Percentiles rank a stretch among this genome's conserved stretches.
Conservation (phyloP, 2,113 vertebrate genomes). For the Hydropotes inermis region DNA sequence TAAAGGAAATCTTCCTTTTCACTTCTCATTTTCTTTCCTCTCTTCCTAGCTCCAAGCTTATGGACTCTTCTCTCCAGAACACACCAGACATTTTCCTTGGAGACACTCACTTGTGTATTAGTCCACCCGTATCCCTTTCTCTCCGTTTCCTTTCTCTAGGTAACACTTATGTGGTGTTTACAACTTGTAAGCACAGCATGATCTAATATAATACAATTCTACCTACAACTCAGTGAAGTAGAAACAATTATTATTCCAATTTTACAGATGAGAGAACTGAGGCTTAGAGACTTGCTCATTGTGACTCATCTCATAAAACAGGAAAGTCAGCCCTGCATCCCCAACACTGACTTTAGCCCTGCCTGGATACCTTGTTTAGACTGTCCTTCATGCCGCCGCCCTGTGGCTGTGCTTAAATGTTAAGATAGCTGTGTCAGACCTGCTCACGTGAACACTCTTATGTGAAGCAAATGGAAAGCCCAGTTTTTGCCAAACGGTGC, state of each 20-base stretch:
- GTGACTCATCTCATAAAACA: not conserved
- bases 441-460: not conserved
- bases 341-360: not conserved
- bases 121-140: not conserved
- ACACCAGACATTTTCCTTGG: not conserved
- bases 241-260: not conserved
- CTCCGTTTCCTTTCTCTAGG: not conserved
- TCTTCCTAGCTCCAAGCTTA: not conserved
- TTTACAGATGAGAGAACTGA: not conserved
- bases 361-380: not conserved
- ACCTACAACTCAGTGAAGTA: not conserved
- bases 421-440: not conserved
- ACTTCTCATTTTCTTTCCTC: not conserved
- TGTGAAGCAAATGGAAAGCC: not conserved
- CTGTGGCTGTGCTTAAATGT: rapidly evolving
- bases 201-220: not conserved
- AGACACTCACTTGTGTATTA: not conserved
- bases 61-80: not conserved
- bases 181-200: not conserved
- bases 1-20: not conserved
- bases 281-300: not conserved
- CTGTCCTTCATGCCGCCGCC: not conserved
- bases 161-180: not conserved
- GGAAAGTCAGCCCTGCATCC: no score
- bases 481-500: conserved; percentile 30